A percentile compares a stretch with the other conserved stretches of the same genome.
phyloP scores from a whole-genome alignment of 2,888 invertebrate species.

The Chymomyza procnemis region DNA sequence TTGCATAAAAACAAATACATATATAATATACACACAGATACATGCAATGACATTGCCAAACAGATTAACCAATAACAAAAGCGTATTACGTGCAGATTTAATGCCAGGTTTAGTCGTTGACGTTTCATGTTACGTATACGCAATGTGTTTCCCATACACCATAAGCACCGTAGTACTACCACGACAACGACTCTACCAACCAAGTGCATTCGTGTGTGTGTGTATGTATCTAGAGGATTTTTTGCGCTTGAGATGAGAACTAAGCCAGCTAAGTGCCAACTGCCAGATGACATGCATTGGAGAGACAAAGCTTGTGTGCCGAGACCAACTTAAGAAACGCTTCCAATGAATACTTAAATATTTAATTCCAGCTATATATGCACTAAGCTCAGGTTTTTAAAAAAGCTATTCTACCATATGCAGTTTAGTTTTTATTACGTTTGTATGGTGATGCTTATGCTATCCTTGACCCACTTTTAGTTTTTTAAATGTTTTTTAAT shows the following conservation, averaged over 20 bases:
- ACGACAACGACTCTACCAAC: conserved; percentile 19
- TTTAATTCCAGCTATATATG: background rate
- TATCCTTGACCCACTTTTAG: no score
- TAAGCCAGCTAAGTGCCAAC: background rate
- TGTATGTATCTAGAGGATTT: conserved; percentile 3
- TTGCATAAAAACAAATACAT: background rate
- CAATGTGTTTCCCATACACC: conserved; percentile 14
- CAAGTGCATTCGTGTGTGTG: background rate
- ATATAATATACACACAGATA: conserved; percentile 7
- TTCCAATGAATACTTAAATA: background rate
- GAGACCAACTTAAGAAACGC: background rate
- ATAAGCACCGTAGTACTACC: background rate
- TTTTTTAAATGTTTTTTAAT: no score
- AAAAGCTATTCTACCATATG: background rate
- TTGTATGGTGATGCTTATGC: no score
- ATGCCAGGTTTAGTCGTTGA: conserved; percentile 33
- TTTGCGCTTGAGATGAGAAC: conserved; percentile 3
- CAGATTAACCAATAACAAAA: conserved; percentile 51
- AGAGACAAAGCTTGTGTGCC: background rate
- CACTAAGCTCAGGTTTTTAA: background rate
- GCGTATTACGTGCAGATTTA: conserved; percentile 43
- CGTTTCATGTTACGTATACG: conserved; percentile 46
- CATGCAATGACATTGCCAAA: conserved; percentile 5
- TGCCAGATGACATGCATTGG: background rate
- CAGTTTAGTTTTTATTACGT: no score